Conservation (phyloP, 2,797 vertebrate genomes). For the Onychomys arenicola region DNA sequence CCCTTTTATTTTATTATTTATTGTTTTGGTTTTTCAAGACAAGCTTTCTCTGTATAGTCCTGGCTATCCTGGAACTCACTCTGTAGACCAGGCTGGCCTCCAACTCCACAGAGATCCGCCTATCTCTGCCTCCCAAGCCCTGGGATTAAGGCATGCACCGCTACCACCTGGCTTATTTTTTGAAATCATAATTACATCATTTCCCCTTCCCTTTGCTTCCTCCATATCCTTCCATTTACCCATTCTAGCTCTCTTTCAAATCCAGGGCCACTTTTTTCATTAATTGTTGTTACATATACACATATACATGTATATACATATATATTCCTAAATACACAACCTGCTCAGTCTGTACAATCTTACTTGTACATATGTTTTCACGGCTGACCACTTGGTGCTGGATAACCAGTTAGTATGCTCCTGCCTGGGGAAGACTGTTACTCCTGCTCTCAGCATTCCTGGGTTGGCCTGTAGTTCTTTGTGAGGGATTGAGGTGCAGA, state of each 20-base stretch:
- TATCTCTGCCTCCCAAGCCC: too few relatives aligned
- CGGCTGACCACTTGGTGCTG: neutral
- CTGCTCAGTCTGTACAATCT: neutral
- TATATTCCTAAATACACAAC: neutral
- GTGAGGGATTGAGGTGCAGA: neutral
- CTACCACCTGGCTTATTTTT: neutral
- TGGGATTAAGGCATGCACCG: too few relatives aligned
- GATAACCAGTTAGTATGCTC: neutral
- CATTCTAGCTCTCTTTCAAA: neutral
- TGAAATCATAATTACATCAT: neutral
- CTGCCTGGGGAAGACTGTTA: neutral
- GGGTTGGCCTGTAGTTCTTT: neutral
- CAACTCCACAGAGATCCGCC: too few relatives aligned
- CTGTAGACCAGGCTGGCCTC: too few relatives aligned
- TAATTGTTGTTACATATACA: neutral
- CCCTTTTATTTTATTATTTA: neutral
- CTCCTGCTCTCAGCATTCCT: neutral
- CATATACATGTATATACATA: neutral
- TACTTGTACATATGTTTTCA: neutral
- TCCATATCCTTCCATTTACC: neutral
- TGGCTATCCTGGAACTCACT: too few relatives aligned
- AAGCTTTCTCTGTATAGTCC: too few relatives aligned
- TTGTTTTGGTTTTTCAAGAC: too few relatives aligned
- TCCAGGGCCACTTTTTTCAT: neutral
- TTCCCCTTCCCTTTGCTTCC: neutral